phyloP scores from a whole-genome alignment of 2,113 vertebrate genomes.

The Chelonoidis abingdonii region DNA sequence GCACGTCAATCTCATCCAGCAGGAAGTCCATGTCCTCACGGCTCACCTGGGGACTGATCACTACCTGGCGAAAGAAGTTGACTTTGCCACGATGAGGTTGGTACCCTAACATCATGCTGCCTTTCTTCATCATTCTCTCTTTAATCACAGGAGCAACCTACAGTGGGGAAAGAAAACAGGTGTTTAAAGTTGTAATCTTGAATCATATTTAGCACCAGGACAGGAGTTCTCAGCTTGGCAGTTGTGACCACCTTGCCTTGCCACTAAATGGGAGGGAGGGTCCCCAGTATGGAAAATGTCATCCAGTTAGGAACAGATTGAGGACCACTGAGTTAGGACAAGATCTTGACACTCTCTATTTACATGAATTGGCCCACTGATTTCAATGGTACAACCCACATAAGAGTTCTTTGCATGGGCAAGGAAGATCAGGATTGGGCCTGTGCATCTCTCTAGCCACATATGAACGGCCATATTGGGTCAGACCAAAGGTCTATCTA shows the following conservation, averaged over 20 bases:
- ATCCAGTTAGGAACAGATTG: neutral
- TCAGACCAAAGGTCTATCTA: too few relatives aligned
- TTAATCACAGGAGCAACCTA: constrained; percentile 89
- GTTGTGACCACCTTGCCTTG: neutral
- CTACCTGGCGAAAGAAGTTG: constrained; percentile 90
- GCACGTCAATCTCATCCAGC: constrained; percentile 85
- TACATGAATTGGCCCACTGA: neutral
- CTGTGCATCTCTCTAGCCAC: neutral
- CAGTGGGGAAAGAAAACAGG: neutral
- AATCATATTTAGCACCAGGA: neutral
- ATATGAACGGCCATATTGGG: too few relatives aligned
- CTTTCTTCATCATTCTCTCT: constrained; percentile 88
- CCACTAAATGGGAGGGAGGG: neutral
- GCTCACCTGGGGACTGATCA: constrained; percentile 86
- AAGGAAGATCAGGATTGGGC: neutral
- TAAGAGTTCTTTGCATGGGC: neutral
- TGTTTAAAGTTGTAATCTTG: neutral
- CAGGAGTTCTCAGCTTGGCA: neutral
- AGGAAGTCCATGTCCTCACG: constrained; percentile 87
- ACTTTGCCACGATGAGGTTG: constrained; percentile 83
- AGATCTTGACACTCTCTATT: neutral
- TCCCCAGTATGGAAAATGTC: neutral
- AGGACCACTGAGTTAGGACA: neutral
- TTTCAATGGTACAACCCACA: neutral
- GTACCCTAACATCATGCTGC: constrained; percentile 88